Evolutionary conservation across 1,140 invertebrate species (phyloP).

Genomic region (Brachionus rubens): DNA sequence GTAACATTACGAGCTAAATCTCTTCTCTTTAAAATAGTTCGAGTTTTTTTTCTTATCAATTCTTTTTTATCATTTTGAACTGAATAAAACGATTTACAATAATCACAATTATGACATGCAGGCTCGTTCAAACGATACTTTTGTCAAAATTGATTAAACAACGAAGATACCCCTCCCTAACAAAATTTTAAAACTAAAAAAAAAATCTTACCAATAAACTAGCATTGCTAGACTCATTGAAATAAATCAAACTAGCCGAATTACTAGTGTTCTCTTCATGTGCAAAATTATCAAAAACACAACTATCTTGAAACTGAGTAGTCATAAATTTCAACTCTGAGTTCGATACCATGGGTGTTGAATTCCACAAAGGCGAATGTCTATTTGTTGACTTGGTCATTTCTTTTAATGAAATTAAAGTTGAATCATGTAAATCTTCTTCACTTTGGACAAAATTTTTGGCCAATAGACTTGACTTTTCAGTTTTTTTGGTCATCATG

Average conservation of each 20-base stretch:
- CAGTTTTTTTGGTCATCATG: background rate
- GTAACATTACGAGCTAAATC: constrained; percentile 16
- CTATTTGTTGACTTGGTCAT: background rate
- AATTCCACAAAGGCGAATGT: constrained; percentile 5
- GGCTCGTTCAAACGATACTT: background rate
- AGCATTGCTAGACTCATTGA: constrained; percentile 7
- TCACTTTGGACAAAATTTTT: background rate
- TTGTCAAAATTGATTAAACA: background rate
- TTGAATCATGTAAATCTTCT: background rate
- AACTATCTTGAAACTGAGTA: background rate
- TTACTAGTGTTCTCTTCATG: background rate
- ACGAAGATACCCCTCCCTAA: too few relatives aligned
- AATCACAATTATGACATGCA: background rate
- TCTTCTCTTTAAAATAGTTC: background rate
- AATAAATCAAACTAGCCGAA: constrained; percentile 15
- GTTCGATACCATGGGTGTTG: background rate
- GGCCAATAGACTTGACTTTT: background rate
- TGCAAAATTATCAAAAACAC: constrained; percentile 10
- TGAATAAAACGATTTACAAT: constrained; percentile 24
- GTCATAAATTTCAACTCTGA: constrained; percentile 8
- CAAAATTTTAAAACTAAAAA: too few relatives aligned
- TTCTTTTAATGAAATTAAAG: constrained; percentile 5
- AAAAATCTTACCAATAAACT: background rate
- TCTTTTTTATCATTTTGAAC: background rate
- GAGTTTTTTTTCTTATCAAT: background rate